Evolutionary conservation across 2,113 vertebrate species (phyloP), one percentile per base, ranked within the genome.

Genomic region (Psephotus haematonotus): DNA sequence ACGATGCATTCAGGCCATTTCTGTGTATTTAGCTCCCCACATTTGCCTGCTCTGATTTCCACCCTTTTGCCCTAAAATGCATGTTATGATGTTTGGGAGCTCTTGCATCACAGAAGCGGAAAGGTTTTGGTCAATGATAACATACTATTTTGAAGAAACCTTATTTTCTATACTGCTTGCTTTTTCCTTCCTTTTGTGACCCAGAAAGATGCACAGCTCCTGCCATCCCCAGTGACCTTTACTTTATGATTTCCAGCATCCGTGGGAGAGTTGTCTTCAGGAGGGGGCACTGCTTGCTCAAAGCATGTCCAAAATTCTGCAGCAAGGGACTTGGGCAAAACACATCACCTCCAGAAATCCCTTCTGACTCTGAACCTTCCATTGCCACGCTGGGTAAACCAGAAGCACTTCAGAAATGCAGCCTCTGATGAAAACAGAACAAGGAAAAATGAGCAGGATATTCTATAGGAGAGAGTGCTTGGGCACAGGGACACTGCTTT

Each of bases 1-100:
- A 12, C 4, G 25, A 59, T 55, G 20, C 12, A 52, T 52, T 72
- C 33, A 60, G 76, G 64, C 24, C 14, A 20, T 47, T 80, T 81
- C 52, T 75, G 10, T 57, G 67, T 22, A 29, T 71, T 86, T 60
- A 19, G 5, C 5, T 13, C 13, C 16, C 41, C 11, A 9, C 9
- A 11, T 55, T 41, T 88, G 13, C 47, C 49, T 59, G 31, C 35
- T 77, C 14, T 59, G 17, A 72, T 55, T 68, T 49, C 46, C 9
- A 27, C 2, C 7, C 5, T 6, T 52, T 83, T 29, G 2, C 7
- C 8, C 6, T 3, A n/a, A 22, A 50, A 77, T 0, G 0, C 12
- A 27, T 78, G 20, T 10, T 2, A 4, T 19, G 41, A 7, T n/a
- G 12, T 47, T 47, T 33, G 53, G 31, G n/a, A 67, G 17, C 59